Percentiles rank a stretch among this genome's conserved stretches.
phyloP scores from a whole-genome alignment of 2,113 vertebrate species.

The Clinocottus analis region DNA sequence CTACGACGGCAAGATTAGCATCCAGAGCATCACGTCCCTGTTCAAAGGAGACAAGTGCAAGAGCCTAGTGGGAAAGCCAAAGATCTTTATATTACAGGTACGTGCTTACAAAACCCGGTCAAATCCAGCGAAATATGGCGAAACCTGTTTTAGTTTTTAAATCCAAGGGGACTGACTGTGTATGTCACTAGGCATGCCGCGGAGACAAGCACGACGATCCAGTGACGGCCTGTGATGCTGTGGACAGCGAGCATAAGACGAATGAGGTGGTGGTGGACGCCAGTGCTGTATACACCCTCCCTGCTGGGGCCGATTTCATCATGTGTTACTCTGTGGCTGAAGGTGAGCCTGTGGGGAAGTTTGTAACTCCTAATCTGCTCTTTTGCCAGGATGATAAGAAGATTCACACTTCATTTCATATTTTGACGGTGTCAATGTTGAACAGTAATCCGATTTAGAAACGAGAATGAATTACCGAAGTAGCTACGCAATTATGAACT shows the following conservation, averaged over 20 bases:
- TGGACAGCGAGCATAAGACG: constrained; percentile 68
- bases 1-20: constrained; percentile 85
- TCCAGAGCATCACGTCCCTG: constrained; percentile 84
- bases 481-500: neutral
- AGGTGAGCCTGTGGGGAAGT: constrained; percentile 78
- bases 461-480: neutral
- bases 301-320: constrained; percentile 94
- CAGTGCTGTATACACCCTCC: constrained; percentile 86
- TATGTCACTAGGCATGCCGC: constrained; percentile 88
- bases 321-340: constrained; percentile 99
- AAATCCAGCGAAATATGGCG: neutral
- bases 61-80: constrained; percentile 94
- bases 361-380: neutral
- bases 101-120: neutral
- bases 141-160: neutral
- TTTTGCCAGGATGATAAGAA: neutral
- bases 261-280: constrained; percentile 88
- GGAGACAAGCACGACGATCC: constrained; percentile 89
- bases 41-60: constrained; percentile 92
- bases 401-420: neutral
- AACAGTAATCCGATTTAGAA: neutral
- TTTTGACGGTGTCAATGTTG: neutral
- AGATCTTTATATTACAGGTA: constrained; percentile 98
- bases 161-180: neutral
- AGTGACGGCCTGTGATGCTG: constrained; percentile 81